Percentiles rank a stretch among this genome's conserved stretches.
phyloP scores from a whole-genome alignment of 2,888 invertebrate species.

The Anthophora plumipes region DNA sequence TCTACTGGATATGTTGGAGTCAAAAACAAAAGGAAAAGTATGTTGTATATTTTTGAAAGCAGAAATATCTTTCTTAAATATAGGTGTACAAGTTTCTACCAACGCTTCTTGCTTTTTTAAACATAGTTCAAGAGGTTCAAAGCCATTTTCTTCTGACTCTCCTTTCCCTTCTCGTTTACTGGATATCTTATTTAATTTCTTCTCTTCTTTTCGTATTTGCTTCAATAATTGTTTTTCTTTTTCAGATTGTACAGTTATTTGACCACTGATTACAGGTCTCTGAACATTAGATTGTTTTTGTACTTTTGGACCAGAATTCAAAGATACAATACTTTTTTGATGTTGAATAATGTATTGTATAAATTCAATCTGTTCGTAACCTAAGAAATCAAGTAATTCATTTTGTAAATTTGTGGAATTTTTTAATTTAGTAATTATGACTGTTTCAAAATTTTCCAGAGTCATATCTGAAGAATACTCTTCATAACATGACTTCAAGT shows the following conservation, averaged over 20 bases:
- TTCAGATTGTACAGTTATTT: conserved; percentile 93
- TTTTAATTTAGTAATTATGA: conserved; percentile 87
- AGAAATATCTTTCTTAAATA: conserved; percentile 83
- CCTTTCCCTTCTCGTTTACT: conserved; percentile 82
- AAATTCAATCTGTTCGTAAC: conserved; percentile 89
- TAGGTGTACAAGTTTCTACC: conserved; percentile 85
- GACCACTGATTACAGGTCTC: conserved; percentile 88
- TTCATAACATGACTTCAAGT: conserved; percentile 86
- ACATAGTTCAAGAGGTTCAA: conserved; percentile 86
- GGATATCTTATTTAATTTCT: conserved; percentile 87
- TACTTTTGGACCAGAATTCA: conserved; percentile 64
- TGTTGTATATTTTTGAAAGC: conserved; percentile 83
- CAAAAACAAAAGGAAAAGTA: conserved; percentile 95
- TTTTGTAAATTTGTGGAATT: conserved; percentile 88
- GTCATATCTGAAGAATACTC: conserved; percentile 85
- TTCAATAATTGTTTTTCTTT: conserved; percentile 92
- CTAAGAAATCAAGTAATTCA: conserved; percentile 94
- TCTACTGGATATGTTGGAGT: conserved; percentile 90
- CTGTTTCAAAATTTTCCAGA: conserved; percentile 87
- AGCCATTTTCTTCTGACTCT: conserved; percentile 84
- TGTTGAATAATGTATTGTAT: conserved; percentile 80
- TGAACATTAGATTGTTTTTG: conserved; percentile 45
- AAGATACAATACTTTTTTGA: conserved; percentile 72
- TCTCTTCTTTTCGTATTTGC: conserved; percentile 93
- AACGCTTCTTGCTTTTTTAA: conserved; percentile 85